Evolutionary conservation across 2,888 invertebrate species (phyloP).

Genomic region (Trissoscelio sp.): DNA sequence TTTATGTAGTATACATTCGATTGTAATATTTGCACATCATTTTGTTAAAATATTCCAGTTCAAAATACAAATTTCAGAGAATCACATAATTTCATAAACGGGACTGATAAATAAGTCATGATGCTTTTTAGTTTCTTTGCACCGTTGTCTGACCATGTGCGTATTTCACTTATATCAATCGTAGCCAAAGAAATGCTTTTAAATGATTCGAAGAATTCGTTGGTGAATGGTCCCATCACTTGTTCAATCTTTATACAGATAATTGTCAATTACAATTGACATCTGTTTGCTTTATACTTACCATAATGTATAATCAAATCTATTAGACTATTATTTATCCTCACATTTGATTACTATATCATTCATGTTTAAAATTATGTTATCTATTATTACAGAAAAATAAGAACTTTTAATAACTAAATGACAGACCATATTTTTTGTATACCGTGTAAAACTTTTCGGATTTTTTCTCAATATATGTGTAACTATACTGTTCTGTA

Average conservation of each 20-base stretch:
- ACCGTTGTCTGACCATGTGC: slow-evolving; percentile 36
- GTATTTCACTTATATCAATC: slow-evolving; percentile 63
- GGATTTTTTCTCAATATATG: no score
- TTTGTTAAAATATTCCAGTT: neutral
- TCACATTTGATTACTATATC: no score
- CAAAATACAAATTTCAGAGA: slow-evolving; percentile 35
- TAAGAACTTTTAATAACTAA: no score
- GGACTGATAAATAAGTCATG: slow-evolving; percentile 43
- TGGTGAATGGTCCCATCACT: slow-evolving; percentile 63
- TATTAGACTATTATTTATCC: no score
- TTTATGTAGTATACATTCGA: no score
- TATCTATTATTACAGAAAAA: neutral
- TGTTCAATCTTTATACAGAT: slow-evolving; percentile 59
- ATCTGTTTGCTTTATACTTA: slow-evolving; percentile 38
- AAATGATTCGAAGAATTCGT: slow-evolving; percentile 63
- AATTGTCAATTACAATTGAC: slow-evolving; percentile 66
- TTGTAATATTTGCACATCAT: no score
- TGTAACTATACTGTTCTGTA: no score
- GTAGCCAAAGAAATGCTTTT: slow-evolving; percentile 49
- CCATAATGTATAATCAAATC: slow-evolving; percentile 50
- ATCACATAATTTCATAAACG: slow-evolving; percentile 44
- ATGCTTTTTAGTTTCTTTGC: slow-evolving; percentile 39
- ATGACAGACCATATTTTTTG: no score
- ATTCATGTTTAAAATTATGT: neutral
- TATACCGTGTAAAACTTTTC: no score